Evolutionary conservation across 2,888 invertebrate genomes (phyloP), one percentile per base, ranked within the genome.

Genomic region (Heteromurus nitidus): DNA sequence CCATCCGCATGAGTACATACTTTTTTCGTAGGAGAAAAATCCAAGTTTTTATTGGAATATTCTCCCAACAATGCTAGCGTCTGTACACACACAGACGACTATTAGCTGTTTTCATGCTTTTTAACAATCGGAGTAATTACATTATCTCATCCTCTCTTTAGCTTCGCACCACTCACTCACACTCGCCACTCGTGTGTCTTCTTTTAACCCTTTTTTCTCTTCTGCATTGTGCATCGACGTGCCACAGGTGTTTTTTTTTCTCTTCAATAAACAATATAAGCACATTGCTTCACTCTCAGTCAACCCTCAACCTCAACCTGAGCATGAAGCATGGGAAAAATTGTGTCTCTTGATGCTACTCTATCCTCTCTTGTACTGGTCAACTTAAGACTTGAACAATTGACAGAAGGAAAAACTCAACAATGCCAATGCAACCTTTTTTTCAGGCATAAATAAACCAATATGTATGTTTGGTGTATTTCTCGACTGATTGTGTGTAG

Each of bases 71-170:
- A n/a, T n/a, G n/a, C n/a, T n/a, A n/a, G n/a, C n/a, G n/a, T n/a
- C n/a, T n/a, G n/a, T n/a, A n/a, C n/a, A n/a, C n/a, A n/a, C n/a
- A n/a, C n/a, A n/a, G n/a, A n/a, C n/a, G n/a, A n/a, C n/a, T n/a
- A n/a, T 62, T 31, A 64, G 53, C 64, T 64, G 64, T 64, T 73
- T 62, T 28, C 30, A 28, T 60, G 47, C 36, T 75, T 75, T 75
- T 75, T 65, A 75, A 75, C 74, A 75, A 75, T 75, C 65, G 36
- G 53, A 65, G 55, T 75, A n/a, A n/a, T n/a, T n/a, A n/a, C 55
- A 75, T 75, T 75, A 75, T 75, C 74, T 75, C 74, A 75, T 75
- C 74, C 74, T 65, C 53, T 60, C 31, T 50, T 42, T 62, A 64
- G 18, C 22, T 58, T 58, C 50, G 53, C 53, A 69, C 31, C 50